phyloP scores from a whole-genome alignment of 2,888 invertebrate genomes.

The Opisthograptis luteolata region DNA sequence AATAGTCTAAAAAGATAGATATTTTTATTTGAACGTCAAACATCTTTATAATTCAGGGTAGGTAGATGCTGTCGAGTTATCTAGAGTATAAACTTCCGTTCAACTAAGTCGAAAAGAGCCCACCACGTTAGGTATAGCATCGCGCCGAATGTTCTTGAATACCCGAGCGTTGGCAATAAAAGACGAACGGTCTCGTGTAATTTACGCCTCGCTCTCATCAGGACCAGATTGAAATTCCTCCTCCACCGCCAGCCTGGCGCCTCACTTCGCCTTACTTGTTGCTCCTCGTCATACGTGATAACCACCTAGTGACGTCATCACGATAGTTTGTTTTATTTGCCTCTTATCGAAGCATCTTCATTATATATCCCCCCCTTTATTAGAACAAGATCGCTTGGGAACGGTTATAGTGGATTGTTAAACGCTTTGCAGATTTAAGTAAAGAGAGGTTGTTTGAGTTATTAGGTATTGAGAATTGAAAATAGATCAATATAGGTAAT shows the following conservation, averaged over 20 bases:
- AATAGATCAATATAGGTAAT: too few relatives aligned
- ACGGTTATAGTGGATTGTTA: not conserved
- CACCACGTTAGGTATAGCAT: conserved; percentile 17
- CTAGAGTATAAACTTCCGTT: not conserved
- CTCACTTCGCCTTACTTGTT: conserved; percentile 79
- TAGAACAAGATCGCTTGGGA: conserved; percentile 5
- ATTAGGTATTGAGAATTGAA: not conserved
- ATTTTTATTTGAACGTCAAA: too few relatives aligned
- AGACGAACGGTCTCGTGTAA: conserved; percentile 65
- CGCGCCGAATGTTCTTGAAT: conserved; percentile 37
- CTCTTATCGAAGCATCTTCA: conserved; percentile 30
- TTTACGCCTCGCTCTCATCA: conserved; percentile 77
- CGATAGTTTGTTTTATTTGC: conserved; percentile 60
- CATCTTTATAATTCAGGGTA: too few relatives aligned
- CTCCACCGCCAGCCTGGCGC: conserved; percentile 69
- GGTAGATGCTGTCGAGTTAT: too few relatives aligned
- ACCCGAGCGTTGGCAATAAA: conserved; percentile 50
- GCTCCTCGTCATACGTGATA: conserved; percentile 73
- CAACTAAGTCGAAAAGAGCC: not conserved
- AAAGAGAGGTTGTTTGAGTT: not conserved
- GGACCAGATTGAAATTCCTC: conserved; percentile 80
- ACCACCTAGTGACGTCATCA: conserved; percentile 69
- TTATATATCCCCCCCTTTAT: conserved; percentile 24
- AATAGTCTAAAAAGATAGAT: too few relatives aligned
- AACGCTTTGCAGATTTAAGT: conserved; percentile 4